These are phyloP conservation scores for Haliclystus octoradiatus DNA, from an alignment of 30 jellyfish, hydroid and myxozoan genomes.

Conservation along the genomic window DNA sequence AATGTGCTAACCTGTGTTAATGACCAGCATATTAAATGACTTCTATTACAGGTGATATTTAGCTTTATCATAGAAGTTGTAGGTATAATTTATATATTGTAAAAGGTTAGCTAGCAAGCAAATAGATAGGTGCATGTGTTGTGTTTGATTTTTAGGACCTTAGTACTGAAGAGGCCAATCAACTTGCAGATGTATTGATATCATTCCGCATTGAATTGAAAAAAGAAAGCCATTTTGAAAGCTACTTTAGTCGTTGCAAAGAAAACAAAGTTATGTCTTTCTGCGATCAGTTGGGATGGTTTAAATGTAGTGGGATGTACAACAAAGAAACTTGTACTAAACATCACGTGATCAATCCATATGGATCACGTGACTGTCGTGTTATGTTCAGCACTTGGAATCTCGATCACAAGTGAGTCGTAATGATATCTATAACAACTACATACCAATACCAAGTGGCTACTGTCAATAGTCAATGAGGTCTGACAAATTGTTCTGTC, in stretches of 20 bases:
- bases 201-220: slow-evolving; percentile 31
- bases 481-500: too few species aligned
- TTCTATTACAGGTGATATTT: too few species aligned
- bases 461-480: too few species aligned
- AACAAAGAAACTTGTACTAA: slow-evolving; percentile 29
- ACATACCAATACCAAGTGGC: too few species aligned
- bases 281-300: slow-evolving; percentile 78
- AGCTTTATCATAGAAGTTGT: too few species aligned
- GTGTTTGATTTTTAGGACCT: too few species aligned
- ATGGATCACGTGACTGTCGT: slow-evolving; percentile 66
- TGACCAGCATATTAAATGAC: too few species aligned
- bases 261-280: slow-evolving; percentile 7
- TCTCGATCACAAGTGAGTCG: slow-evolving; percentile 83
- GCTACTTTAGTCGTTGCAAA: slow-evolving; percentile 54
- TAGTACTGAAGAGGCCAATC: neutral
- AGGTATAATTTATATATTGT: too few species aligned
- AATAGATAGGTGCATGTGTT: too few species aligned
- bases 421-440: too few species aligned
- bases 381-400: slow-evolving; percentile 92
- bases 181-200: neutral
- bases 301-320: slow-evolving; percentile 68
- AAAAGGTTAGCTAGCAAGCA: too few species aligned
- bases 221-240: slow-evolving; percentile 16
- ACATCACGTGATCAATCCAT: slow-evolving; percentile 68
- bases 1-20: too few species aligned